Conservation (phyloP, 2,888 invertebrate genomes). For the Scelioninae gen. 2 region DNA sequence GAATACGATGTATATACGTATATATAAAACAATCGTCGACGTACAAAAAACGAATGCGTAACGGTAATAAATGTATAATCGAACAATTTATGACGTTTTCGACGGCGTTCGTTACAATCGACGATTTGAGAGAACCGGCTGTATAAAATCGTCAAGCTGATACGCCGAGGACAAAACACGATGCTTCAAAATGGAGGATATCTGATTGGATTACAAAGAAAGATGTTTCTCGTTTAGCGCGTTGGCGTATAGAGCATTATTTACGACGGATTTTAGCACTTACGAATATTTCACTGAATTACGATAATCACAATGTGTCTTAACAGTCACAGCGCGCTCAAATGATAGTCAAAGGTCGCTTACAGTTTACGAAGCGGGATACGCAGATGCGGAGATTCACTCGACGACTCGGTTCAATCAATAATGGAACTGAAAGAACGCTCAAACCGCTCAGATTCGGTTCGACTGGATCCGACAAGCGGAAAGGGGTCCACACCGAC, state of each 20-base stretch:
- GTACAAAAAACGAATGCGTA: conserved; percentile 32
- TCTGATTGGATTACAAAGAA: conserved; percentile 40
- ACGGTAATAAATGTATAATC: conserved; percentile 14
- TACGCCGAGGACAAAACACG: conserved; percentile 50
- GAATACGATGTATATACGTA: conserved; percentile 10
- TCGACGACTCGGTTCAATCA: conserved; percentile 37
- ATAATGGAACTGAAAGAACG: conserved; percentile 23
- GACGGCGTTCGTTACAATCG: conserved; percentile 31
- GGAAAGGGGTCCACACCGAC: conserved; percentile 13
- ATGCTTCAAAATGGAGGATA: conserved; percentile 57
- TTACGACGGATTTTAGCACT: conserved; percentile 48
- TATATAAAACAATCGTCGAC: conserved; percentile 24
- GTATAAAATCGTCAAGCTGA: conserved; percentile 32
- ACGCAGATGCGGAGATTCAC: conserved; percentile 44
- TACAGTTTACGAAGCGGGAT: conserved; percentile 60
- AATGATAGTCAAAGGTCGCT: conserved; percentile 50
- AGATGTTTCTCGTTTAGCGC: conserved; percentile 32
- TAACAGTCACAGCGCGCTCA: conserved; percentile 47
- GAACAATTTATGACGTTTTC: conserved; percentile 6
- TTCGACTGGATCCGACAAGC: not conserved
- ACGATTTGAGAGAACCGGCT: conserved; percentile 29
- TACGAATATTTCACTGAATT: conserved; percentile 55
- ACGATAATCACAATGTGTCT: conserved; percentile 51
- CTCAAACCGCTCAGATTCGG: too few species aligned
- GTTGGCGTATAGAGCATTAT: conserved; percentile 25